These are phyloP conservation scores for Lepus timidus DNA, from an alignment of 2,113 vertebrate genomes.

Conservation along the genomic window DNA sequence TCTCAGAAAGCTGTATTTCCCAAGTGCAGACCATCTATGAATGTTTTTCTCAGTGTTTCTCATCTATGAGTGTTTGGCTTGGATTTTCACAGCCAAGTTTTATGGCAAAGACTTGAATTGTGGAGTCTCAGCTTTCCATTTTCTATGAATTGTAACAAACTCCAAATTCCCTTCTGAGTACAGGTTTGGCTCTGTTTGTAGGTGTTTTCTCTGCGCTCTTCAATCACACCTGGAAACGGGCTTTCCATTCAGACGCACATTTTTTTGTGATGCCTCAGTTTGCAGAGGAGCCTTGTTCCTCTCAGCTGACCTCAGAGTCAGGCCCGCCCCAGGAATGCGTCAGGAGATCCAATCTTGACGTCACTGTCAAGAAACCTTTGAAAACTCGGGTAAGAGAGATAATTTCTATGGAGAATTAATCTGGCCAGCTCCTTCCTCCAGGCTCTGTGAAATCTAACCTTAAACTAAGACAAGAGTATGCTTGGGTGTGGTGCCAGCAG, in stretches of 20 bases:
- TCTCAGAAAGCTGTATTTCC: background rate
- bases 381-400: background rate
- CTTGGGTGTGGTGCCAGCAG: background rate
- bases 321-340: background rate
- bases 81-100: background rate
- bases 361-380: background rate
- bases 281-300: background rate
- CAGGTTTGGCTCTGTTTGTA: background rate
- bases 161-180: slow-evolving; percentile 16
- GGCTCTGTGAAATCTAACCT: slow-evolving; percentile 43
- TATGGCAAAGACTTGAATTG: background rate
- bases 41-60: slow-evolving; percentile 25
- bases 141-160: background rate
- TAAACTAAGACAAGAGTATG: background rate
- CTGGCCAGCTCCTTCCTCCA: background rate
- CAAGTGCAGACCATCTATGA: background rate
- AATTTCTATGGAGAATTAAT: background rate
- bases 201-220: background rate
- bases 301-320: background rate
- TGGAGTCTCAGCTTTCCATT: background rate
- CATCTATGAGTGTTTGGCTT: background rate
- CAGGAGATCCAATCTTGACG: background rate
- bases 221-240: background rate
- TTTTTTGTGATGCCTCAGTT: background rate
- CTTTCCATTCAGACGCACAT: background rate